Evolutionary conservation across 2,888 invertebrate genomes (phyloP).

Genomic region (Entomobrya proxima): DNA sequence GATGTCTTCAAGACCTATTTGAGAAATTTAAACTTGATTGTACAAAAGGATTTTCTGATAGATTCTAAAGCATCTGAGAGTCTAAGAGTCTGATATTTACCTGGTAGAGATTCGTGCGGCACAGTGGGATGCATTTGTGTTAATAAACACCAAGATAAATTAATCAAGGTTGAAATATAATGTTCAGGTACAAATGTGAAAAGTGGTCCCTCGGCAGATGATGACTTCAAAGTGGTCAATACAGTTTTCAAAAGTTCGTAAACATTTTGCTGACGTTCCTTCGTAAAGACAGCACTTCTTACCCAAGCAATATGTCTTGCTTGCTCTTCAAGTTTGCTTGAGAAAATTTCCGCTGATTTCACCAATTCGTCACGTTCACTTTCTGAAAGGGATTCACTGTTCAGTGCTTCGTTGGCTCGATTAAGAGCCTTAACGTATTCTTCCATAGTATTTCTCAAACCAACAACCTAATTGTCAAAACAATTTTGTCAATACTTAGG

Average conservation of each 20-base stretch:
- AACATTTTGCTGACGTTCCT: constrained; percentile 82
- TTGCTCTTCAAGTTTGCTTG: constrained; percentile 81
- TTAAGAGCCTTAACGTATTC: constrained; percentile 83
- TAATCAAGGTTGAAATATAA: constrained; percentile 84
- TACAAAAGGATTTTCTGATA: no score
- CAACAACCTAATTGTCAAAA: constrained; percentile 59
- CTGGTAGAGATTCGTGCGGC: constrained; percentile 80
- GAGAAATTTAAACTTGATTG: not conserved
- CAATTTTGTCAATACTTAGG: not conserved
- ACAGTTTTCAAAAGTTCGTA: constrained; percentile 82
- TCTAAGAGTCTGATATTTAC: no score
- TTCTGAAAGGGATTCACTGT: constrained; percentile 35
- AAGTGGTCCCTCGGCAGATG: constrained; percentile 79
- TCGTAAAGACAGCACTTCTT: constrained; percentile 83
- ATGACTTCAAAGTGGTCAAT: constrained; percentile 81
- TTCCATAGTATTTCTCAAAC: constrained; percentile 81
- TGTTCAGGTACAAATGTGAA: constrained; percentile 86
- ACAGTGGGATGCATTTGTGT: constrained; percentile 83
- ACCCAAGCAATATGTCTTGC: constrained; percentile 85
- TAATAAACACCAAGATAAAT: constrained; percentile 82
- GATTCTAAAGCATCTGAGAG: no score
- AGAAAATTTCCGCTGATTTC: constrained; percentile 82
- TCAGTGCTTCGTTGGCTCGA: constrained; percentile 79
- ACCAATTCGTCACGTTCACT: constrained; percentile 79
- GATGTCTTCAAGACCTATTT: constrained; percentile 39